Conservation (phyloP, 2,113 vertebrate species). For the Brachypodius melanocephalos region DNA sequence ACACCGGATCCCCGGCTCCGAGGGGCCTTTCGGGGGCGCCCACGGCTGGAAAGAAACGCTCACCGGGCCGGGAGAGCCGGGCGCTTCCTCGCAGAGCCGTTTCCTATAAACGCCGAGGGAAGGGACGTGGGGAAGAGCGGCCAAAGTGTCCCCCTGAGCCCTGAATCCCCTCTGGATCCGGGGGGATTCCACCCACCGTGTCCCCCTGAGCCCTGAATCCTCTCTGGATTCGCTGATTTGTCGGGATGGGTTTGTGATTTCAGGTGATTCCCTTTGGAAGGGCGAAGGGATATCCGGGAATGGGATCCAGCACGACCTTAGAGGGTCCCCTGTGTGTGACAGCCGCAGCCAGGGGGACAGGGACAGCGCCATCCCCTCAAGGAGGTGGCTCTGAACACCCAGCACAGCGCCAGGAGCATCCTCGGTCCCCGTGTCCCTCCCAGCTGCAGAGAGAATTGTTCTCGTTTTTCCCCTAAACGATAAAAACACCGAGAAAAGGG, state of each 20-base stretch:
- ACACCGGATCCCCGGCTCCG: conserved; percentile 1
- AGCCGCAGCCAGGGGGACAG: fast-evolving
- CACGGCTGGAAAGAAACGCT: conserved; percentile 76
- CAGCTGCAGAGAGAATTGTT: not conserved
- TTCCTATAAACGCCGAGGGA: conserved; percentile 72
- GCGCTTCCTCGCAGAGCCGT: conserved; percentile 66
- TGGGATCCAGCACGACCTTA: not conserved
- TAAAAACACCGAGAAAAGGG: not conserved
- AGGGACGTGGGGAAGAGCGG: not conserved
- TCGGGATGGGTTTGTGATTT: fast-evolving
- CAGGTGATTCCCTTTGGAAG: not conserved
- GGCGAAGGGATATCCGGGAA: fast-evolving
- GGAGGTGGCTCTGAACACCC: fast-evolving
- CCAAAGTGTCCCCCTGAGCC: too few species aligned
- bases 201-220: too few species aligned
- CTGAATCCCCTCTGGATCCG: fast-evolving
- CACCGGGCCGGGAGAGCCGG: conserved; percentile 34
- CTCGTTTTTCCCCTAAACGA: not conserved
- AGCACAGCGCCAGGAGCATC: fast-evolving
- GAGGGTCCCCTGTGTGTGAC: fast-evolving
- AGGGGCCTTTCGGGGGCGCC: conserved; percentile 55
- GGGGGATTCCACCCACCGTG: not conserved
- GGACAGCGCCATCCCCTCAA: fast-evolving
- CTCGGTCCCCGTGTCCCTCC: fast-evolving
- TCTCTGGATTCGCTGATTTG: too few species aligned